These are phyloP conservation scores for Cheilosia impressa DNA, from an alignment of 2,888 invertebrate genomes.

Conservation along the genomic window DNA sequence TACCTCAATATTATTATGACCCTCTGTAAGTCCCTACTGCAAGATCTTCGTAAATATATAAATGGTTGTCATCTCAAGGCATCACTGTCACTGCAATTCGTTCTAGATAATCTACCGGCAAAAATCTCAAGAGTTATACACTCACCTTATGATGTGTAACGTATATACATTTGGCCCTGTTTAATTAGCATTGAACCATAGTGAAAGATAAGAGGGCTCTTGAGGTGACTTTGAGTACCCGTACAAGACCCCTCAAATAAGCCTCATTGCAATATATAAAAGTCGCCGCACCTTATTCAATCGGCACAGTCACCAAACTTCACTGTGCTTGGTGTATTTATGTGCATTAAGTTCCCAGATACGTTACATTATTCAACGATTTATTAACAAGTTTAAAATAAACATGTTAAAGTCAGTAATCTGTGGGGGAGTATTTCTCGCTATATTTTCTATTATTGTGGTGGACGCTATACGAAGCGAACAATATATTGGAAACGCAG, in stretches of 20 bases:
- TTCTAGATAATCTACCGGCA: constrained; percentile 18
- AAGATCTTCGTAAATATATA: constrained; percentile 3
- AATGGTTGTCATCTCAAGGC: not conserved
- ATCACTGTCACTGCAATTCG: constrained; percentile 13
- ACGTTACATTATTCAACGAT: not conserved
- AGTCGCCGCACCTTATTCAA: constrained; percentile 14
- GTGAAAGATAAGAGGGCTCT: constrained; percentile 32
- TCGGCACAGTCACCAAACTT: constrained; percentile 8
- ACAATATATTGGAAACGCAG: constrained; percentile 40
- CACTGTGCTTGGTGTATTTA: constrained; percentile 1
- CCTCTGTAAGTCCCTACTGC: not conserved
- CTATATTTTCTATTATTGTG: not conserved
- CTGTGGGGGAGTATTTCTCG: constrained; percentile 14
- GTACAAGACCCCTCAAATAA: constrained; percentile 6
- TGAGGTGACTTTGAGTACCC: constrained; percentile 11
- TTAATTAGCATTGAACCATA: constrained; percentile 48
- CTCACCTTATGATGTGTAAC: not conserved
- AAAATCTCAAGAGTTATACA: constrained; percentile 7
- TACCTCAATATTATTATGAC: not conserved
- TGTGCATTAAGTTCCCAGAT: not conserved
- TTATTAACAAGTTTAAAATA: constrained; percentile 2
- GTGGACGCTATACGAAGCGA: constrained; percentile 11
- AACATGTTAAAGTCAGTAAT: constrained; percentile 12
- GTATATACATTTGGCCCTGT: constrained; percentile 3
- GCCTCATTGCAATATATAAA: constrained; percentile 29